phyloP scores from a whole-genome alignment of 2,797 vertebrate genomes.

The Simalia tracyae region DNA sequence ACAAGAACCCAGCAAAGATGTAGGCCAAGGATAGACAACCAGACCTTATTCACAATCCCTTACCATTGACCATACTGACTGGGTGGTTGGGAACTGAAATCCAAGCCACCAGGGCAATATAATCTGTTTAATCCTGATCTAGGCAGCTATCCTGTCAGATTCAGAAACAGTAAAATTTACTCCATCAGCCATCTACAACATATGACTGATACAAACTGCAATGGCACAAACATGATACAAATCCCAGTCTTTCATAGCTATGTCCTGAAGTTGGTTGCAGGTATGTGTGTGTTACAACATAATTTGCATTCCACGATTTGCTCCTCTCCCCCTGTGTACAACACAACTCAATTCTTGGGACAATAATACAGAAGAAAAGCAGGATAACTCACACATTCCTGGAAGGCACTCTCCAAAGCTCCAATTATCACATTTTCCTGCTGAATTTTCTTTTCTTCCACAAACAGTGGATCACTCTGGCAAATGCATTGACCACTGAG shows the following conservation, averaged over 20 bases:
- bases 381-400: constrained; percentile 74
- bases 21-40: background rate
- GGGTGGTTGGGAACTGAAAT: background rate
- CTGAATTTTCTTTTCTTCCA: constrained; percentile 73
- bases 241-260: background rate
- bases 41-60: background rate
- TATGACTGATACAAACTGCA: background rate
- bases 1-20: background rate
- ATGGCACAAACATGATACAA: background rate
- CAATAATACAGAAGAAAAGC: background rate
- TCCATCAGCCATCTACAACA: background rate
- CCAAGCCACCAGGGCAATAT: background rate
- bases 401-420: constrained; percentile 76
- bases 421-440: constrained; percentile 74
- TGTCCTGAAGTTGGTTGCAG: background rate
- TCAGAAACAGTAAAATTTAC: background rate
- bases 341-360: background rate
- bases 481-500: constrained; percentile 66
- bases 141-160: background rate
- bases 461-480: constrained; percentile 73
- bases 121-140: background rate
- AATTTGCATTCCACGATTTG: background rate
- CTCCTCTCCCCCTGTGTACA: background rate
- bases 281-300: background rate
- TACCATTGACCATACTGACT: background rate